Conservation (phyloP, 1,140 invertebrate genomes). For the Bombus huntii region DNA sequence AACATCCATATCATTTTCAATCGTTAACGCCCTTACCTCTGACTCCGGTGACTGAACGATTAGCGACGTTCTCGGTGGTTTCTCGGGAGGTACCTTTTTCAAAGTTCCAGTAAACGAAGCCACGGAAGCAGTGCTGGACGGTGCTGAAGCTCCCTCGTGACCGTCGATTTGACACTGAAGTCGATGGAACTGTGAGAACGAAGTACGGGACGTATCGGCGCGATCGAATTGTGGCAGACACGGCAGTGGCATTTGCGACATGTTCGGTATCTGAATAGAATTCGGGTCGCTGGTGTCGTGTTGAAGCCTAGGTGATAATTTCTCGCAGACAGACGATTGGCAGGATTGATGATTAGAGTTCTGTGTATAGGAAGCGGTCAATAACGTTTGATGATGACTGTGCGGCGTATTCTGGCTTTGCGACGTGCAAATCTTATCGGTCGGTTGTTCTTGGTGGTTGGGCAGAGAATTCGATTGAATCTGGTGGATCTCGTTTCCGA, state of each 20-base stretch:
- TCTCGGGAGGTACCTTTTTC: conserved; percentile 81
- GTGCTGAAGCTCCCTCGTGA: conserved; percentile 67
- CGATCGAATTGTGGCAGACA: conserved; percentile 77
- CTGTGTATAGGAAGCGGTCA: conserved; percentile 66
- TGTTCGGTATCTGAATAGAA: conserved; percentile 75
- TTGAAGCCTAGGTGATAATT: conserved; percentile 76
- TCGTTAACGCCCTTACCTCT: conserved; percentile 74
- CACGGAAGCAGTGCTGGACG: conserved; percentile 33
- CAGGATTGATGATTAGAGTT: conserved; percentile 68
- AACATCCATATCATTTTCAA: neutral
- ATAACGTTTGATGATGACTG: conserved; percentile 72
- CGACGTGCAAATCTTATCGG: conserved; percentile 51
- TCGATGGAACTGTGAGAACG: conserved; percentile 75
- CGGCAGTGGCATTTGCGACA: conserved; percentile 78
- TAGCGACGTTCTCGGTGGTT: conserved; percentile 81
- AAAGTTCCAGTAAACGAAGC: conserved; percentile 77
- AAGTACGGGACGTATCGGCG: conserved; percentile 66
- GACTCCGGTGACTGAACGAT: conserved; percentile 80
- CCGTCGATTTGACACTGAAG: conserved; percentile 73
- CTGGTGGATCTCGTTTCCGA: conserved; percentile 66
- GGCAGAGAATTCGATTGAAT: conserved; percentile 63
- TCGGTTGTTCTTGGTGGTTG: conserved; percentile 68
- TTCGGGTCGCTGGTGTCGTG: conserved; percentile 70
- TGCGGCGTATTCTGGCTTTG: conserved; percentile 62
- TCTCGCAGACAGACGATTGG: conserved; percentile 74